A percentile compares a stretch with the other conserved stretches of the same genome.
phyloP scores from a whole-genome alignment of 2,797 vertebrate genomes.

The Mormyrops boulengeri region DNA sequence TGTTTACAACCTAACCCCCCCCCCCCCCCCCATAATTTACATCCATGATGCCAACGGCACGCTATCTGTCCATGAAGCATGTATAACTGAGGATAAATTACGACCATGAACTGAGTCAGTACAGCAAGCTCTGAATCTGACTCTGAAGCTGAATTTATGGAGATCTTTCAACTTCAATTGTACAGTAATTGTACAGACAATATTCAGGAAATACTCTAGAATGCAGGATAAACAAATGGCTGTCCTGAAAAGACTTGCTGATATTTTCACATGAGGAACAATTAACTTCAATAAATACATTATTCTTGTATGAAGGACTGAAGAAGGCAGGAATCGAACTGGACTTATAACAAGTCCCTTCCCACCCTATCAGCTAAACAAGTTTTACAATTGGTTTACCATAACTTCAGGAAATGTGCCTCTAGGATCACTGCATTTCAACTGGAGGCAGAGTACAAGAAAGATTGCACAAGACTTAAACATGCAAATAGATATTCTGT shows the following conservation, averaged over 20 bases:
- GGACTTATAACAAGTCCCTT: neutral
- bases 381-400: neutral
- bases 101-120: neutral
- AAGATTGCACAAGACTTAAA: neutral
- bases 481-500: neutral
- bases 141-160: neutral
- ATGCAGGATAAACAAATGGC: neutral
- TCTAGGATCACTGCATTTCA: neutral
- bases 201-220: neutral
- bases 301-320: neutral
- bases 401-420: neutral
- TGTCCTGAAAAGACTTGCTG: neutral
- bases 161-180: neutral
- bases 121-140: neutral
- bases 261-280: neutral
- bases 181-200: neutral
- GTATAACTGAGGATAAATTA: neutral
- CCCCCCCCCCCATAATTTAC: neutral
- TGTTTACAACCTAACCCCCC: neutral
- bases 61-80: neutral
- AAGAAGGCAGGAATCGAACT: neutral
- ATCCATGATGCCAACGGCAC: neutral
- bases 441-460: neutral
- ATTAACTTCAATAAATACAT: neutral
- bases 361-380: neutral